These are phyloP conservation scores for Coregonus suidteri DNA, from an alignment of 2,797 vertebrate genomes.

Conservation along the genomic window DNA sequence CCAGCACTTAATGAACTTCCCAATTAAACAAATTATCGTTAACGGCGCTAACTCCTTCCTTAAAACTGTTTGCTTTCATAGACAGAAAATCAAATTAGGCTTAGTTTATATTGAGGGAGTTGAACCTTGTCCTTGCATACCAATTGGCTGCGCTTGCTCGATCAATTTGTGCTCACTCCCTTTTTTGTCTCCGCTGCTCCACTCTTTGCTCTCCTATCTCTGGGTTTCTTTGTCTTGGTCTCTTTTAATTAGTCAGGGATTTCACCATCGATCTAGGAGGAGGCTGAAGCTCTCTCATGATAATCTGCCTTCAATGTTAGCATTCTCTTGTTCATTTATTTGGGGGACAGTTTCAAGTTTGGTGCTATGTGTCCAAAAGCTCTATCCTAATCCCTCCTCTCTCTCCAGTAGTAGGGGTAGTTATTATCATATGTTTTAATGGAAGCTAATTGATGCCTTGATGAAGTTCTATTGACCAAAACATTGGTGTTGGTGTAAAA, in stretches of 20 bases:
- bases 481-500: too few relatives aligned
- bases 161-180: constrained; percentile 31
- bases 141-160: constrained; percentile 30
- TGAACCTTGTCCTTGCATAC: constrained; percentile 23
- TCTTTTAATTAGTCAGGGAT: neutral
- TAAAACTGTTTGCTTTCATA: constrained; percentile 36
- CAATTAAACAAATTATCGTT: constrained; percentile 46
- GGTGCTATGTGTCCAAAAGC: neutral
- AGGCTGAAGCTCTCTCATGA: neutral
- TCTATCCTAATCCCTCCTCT: neutral
- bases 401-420: too few relatives aligned
- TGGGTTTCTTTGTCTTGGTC: neutral
- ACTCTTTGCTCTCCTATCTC: constrained; percentile 4
- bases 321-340: neutral
- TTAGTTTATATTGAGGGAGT: constrained; percentile 28
- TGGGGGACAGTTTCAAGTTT: neutral
- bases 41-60: constrained; percentile 38
- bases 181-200: neutral
- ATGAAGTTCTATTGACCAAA: too few relatives aligned
- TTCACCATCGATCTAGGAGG: constrained; percentile 1
- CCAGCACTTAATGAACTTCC: constrained; percentile 52
- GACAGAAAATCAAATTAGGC: constrained; percentile 45
- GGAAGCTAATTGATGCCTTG: too few relatives aligned
- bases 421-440: too few relatives aligned
- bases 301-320: neutral